Base-by-base conservation (phyloP, 2,888 invertebrate genomes). In the Platycheirus albimanus region DNA sequence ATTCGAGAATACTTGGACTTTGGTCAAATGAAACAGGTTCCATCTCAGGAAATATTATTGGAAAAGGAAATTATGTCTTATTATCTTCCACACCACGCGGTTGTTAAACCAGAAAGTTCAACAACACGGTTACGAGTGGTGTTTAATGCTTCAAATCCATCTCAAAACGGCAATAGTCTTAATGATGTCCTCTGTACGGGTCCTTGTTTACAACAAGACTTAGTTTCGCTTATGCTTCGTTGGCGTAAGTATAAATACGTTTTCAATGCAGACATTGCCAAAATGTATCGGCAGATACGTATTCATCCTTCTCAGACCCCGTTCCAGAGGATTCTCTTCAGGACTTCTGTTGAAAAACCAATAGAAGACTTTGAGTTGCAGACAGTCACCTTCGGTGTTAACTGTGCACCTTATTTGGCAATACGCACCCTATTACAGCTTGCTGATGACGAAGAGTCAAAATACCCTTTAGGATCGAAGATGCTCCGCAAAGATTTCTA, bases 61-160 rank as follows among this genome's bases (percentile, higher is more conserved):
- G 19, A 70, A 4, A 28, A 24, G 20, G 38, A 41, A 10, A 24
- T 45, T 54, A 7, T 10, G 2, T 47, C 47, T 11, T 63, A 45
- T 33, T 76, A 77, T 33, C 11, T 77, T 1, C 77, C 81, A 0
- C 77, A 83, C 38, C 83, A 83, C 45, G 69, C 76, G 3, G 72
- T 72, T 15, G 28, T 76, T 0, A 66, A 56, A 10, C 71, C 67
- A 19, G 77, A 66, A 20, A 78, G 56, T 15, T 28, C 24, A 4
- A 81, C 86, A 1, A 87, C 85, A 1, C 86, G 86, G 45, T 5
- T 87, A 13, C 80, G 86, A 3, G 86, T 86, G 0, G 86, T 86
- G 0, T 86, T 87, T 43, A 85, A 87, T 58, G 86, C 85, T 0
- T 86, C 86, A 4, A 85, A 84, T 1, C 76, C 83, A 56, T 74